Conservation (phyloP, 2,113 vertebrate genomes). For the Psammodynastes pulverulentus region DNA sequence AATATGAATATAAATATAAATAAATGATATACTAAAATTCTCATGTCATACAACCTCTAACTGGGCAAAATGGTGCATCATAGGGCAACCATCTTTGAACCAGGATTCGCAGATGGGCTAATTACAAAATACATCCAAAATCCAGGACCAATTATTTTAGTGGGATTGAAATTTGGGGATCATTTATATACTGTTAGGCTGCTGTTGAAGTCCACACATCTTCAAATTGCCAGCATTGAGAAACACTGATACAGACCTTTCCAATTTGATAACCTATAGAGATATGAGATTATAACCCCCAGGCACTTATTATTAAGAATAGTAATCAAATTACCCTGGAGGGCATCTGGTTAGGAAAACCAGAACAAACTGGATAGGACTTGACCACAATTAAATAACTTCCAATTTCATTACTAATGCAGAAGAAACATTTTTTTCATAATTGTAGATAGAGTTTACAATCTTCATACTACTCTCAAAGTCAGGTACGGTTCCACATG, state of each 20-base stretch:
- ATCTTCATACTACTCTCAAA: not conserved
- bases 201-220: not conserved
- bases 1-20: not conserved
- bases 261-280: not conserved
- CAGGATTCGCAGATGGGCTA: not conserved
- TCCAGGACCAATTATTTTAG: not conserved
- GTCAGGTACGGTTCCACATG: not conserved
- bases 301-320: not conserved
- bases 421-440: not conserved
- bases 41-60: not conserved
- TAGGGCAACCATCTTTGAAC: not conserved
- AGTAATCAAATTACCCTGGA: not conserved
- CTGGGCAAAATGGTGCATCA: not conserved
- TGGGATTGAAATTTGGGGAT: not conserved
- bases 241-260: not conserved
- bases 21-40: not conserved
- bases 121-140: not conserved
- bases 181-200: not conserved
- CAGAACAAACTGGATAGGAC: not conserved
- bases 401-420: not conserved
- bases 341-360: not conserved
- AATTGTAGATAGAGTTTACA: not conserved
- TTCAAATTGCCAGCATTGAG: not conserved
- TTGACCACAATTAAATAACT: not conserved
- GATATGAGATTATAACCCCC: not conserved